Evolutionary conservation across 2,888 invertebrate species (phyloP).

Genomic region (Ochropacha duplaris): DNA sequence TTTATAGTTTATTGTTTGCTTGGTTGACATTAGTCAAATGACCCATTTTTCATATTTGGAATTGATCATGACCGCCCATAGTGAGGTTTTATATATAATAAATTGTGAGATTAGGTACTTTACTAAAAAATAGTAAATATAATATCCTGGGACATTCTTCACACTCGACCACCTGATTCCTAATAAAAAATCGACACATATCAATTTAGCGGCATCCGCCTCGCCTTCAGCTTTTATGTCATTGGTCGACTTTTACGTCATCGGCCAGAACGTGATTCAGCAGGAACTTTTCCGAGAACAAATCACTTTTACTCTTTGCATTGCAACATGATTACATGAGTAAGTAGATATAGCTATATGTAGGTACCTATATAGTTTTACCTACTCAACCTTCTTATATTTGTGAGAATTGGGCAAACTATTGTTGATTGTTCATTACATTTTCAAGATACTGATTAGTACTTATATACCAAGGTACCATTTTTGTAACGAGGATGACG

Average conservation of each 20-base stretch:
- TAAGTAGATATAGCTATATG: background rate
- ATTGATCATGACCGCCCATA: background rate
- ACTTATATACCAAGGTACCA: no score
- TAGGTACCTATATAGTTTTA: background rate
- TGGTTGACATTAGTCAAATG: background rate
- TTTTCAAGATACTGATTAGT: no score
- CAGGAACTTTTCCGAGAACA: background rate
- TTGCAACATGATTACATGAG: no score
- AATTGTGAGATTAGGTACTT: no score
- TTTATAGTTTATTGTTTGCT: no score
- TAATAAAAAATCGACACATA: no score
- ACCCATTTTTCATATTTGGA: background rate
- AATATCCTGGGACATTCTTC: no score
- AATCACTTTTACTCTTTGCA: background rate
- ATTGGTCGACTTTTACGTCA: background rate
- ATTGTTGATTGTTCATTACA: background rate
- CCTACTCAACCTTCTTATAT: background rate
- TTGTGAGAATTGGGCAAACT: background rate
- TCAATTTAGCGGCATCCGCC: no score
- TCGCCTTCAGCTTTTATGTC: background rate
- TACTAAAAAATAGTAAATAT: no score
- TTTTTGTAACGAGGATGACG: no score
- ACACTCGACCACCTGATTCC: no score
- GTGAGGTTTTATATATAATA: background rate
- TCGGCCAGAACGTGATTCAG: background rate